A percentile compares a stretch with the other conserved stretches of the same genome.
Conservation (phyloP, 2,888 invertebrate genomes). For the Hartigia nigra region DNA sequence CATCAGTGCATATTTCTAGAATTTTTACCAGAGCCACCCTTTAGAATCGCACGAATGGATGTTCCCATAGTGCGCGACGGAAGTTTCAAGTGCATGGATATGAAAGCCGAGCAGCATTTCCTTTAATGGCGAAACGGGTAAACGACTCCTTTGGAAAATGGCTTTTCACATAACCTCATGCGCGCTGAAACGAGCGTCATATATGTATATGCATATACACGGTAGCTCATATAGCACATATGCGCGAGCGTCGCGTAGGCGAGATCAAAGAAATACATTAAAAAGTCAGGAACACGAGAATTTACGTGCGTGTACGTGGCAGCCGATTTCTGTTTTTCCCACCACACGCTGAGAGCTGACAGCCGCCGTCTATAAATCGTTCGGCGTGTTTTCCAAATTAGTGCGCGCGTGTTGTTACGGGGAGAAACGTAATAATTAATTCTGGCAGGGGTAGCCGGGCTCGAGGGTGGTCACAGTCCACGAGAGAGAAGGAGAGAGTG, state of each 20-base stretch:
- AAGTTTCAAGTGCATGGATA: background rate
- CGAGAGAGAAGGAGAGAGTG: background rate
- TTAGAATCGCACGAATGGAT: background rate
- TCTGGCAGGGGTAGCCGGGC: conserved; percentile 13
- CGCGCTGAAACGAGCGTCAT: background rate
- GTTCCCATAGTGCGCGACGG: background rate
- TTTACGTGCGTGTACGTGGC: conserved; percentile 7
- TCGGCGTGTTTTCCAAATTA: conserved; percentile 30
- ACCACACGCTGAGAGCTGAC: conserved; percentile 5
- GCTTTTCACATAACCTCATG: background rate
- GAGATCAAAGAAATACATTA: conserved; percentile 27
- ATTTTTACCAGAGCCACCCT: background rate
- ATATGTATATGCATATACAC: background rate
- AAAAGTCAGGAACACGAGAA: conserved; percentile 12
- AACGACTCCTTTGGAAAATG: background rate
- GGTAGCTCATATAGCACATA: background rate
- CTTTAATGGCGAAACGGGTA: background rate
- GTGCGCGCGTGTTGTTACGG: conserved; percentile 25
- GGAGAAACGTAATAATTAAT: conserved; percentile 38
- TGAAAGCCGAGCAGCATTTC: background rate
- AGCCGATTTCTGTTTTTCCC: conserved; percentile 9
- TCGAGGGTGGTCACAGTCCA: background rate
- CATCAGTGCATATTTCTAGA: background rate
- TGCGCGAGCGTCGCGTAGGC: conserved; percentile 5
- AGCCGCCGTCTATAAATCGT: conserved; percentile 22